These are phyloP conservation scores for Neosilurus hyrtlii DNA, from an alignment of 2,797 vertebrate species.

Conservation along the genomic window DNA sequence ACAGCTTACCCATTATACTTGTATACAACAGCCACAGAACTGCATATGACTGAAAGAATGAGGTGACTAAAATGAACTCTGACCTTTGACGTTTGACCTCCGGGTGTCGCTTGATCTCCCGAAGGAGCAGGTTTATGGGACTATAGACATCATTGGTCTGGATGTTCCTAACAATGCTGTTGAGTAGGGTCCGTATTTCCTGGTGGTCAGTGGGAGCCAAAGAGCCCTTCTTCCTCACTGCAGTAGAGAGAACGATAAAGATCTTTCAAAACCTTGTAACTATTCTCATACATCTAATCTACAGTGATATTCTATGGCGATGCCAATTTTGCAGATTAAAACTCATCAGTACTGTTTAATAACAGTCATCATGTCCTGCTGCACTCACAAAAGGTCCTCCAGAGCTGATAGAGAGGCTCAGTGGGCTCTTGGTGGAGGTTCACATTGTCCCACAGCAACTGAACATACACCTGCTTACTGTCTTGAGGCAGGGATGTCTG, in stretches of 20 bases:
- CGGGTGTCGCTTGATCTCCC: conserved; percentile 73
- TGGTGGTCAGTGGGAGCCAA: conserved; percentile 80
- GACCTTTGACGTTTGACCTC: conserved; percentile 87
- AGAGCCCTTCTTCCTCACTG: conserved; percentile 81
- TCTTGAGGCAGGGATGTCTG: conserved; percentile 88
- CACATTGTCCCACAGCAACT: conserved; percentile 95
- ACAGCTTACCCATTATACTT: not conserved
- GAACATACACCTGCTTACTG: conserved; percentile 91
- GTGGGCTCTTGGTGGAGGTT: conserved; percentile 90
- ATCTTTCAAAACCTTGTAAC: not conserved
- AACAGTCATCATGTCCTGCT: not conserved
- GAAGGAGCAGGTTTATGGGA: conserved; percentile 84
- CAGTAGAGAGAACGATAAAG: not conserved
- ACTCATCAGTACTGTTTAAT: not conserved
- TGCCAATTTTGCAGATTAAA: not conserved
- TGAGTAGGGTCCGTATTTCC: conserved; percentile 81
- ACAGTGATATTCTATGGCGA: not conserved
- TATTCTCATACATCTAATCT: not conserved
- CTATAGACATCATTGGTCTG: conserved; percentile 89
- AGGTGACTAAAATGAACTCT: conserved; percentile 32
- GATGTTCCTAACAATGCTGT: conserved; percentile 86
- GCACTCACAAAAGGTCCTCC: conserved; percentile 90
- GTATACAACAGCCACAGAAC: not conserved
- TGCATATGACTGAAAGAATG: not conserved
- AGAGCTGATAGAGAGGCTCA: conserved; percentile 88